A percentile compares a stretch with the other conserved stretches of the same genome.
phyloP scores from a whole-genome alignment of 2,888 invertebrate genomes.

The Folsomia candida region DNA sequence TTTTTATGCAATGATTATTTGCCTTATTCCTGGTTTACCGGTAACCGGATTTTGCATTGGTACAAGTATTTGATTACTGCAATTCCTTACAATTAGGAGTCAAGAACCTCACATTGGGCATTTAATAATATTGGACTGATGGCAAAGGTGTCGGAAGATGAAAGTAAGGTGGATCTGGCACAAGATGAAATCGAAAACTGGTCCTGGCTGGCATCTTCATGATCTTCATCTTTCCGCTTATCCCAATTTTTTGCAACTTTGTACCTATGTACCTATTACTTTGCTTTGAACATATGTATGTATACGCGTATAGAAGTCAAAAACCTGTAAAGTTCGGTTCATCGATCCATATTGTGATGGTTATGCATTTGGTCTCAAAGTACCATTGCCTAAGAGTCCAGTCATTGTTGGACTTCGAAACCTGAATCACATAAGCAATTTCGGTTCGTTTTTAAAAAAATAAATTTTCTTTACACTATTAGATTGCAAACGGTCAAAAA shows the following conservation, averaged over 20 bases:
- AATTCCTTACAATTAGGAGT: no score
- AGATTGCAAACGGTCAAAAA: no score
- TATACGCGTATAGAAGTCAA: not conserved
- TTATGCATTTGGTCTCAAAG: not conserved
- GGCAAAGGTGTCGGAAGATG: no score
- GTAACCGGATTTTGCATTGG: no score
- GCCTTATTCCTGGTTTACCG: no score
- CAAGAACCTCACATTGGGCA: not conserved
- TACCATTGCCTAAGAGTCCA: not conserved
- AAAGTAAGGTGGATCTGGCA: not conserved
- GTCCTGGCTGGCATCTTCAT: not conserved
- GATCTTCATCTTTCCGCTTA: not conserved
- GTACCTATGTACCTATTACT: no score
- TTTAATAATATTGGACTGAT: not conserved
- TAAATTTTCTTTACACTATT: no score
- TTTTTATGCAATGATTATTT: no score
- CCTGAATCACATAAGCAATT: no score
- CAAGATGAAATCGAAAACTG: not conserved
- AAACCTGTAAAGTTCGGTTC: not conserved
- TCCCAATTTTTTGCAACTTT: not conserved
- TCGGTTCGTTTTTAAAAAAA: not conserved
- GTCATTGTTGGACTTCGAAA: not conserved
- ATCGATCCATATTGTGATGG: not conserved
- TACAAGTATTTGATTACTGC: no score
- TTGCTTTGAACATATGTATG: not conserved